phyloP scores from a whole-genome alignment of 1,140 invertebrate species.

The Mizuhopecten yessoensis region DNA sequence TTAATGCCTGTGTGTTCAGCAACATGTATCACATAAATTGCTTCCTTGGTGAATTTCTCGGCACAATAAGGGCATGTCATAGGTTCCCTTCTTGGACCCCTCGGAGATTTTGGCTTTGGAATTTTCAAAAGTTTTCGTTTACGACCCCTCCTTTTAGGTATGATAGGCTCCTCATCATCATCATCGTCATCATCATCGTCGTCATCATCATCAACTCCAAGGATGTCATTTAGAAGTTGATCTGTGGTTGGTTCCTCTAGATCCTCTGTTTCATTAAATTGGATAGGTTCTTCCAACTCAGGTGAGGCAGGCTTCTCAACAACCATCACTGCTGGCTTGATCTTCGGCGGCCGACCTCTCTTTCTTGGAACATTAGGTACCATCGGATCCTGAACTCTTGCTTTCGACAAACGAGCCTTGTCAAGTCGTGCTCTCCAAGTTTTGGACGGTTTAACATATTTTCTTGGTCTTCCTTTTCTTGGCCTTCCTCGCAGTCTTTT shows the following conservation, averaged over 20 bases:
- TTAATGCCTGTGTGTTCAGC: slow-evolving; percentile 87
- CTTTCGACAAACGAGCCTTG: slow-evolving; percentile 65
- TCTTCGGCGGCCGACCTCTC: slow-evolving; percentile 66
- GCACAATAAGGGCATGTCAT: slow-evolving; percentile 79
- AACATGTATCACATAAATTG: slow-evolving; percentile 83
- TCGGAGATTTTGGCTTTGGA: slow-evolving; percentile 57
- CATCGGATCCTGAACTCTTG: slow-evolving; percentile 48
- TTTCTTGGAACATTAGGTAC: slow-evolving; percentile 51
- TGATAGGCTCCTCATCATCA: slow-evolving; percentile 65
- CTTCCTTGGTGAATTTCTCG: slow-evolving; percentile 82
- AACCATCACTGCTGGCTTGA: slow-evolving; percentile 45
- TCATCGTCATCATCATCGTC: slow-evolving; percentile 64
- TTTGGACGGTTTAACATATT: slow-evolving; percentile 73
- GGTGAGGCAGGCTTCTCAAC: slow-evolving; percentile 46
- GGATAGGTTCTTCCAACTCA: slow-evolving; percentile 30
- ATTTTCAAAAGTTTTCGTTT: slow-evolving; percentile 52
- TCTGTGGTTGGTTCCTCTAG: slow-evolving; percentile 47
- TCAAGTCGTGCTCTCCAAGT: slow-evolving; percentile 71
- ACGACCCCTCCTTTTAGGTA: slow-evolving; percentile 52
- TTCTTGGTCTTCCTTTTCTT: slow-evolving; percentile 68
- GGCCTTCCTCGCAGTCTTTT: slow-evolving; percentile 60
- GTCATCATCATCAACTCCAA: slow-evolving; percentile 52
- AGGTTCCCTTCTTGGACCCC: slow-evolving; percentile 60
- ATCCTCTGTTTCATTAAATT: slow-evolving; percentile 9
- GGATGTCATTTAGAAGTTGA: slow-evolving; percentile 38